Percentiles rank a stretch among this genome's conserved stretches.
Conservation (phyloP, 2,113 vertebrate species). For the Aegotheles bennettii region DNA sequence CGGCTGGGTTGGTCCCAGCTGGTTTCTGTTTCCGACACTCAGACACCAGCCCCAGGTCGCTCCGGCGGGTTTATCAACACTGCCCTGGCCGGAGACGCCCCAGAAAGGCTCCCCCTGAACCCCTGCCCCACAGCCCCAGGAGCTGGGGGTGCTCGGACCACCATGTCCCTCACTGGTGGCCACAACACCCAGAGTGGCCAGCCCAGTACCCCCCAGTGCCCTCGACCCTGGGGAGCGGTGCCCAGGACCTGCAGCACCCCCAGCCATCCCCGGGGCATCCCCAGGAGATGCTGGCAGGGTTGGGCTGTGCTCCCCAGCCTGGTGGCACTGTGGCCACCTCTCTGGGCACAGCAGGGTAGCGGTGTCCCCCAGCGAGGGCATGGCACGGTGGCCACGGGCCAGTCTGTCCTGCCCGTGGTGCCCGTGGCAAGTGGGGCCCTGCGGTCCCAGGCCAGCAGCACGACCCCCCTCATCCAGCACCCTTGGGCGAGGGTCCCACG, state of each 20-base stretch:
- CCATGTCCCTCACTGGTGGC: background rate
- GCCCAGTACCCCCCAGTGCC: background rate
- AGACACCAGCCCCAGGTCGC: conserved; percentile 52
- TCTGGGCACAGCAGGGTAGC: background rate
- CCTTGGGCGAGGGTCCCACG: background rate
- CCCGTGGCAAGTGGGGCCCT: background rate
- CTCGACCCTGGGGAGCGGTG: accelerated
- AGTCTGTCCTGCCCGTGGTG: background rate
- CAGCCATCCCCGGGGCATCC: background rate
- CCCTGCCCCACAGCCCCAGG: background rate
- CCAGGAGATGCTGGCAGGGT: background rate
- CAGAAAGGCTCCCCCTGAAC: background rate
- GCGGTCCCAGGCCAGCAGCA: background rate
- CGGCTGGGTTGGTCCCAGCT: conserved; percentile 62
- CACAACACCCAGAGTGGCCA: background rate
- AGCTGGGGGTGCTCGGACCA: background rate
- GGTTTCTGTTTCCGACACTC: conserved; percentile 64
- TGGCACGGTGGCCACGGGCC: accelerated
- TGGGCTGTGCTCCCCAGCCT: background rate
- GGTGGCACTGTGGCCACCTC: background rate
- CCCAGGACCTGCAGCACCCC: too few species aligned
- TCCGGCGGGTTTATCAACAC: conserved; percentile 12
- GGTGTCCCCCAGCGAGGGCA: background rate
- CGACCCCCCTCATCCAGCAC: accelerated
- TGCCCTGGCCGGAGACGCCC: background rate